Evolutionary conservation across 2,797 vertebrate species (phyloP).

Genomic region (Ctenopoma multispine): DNA sequence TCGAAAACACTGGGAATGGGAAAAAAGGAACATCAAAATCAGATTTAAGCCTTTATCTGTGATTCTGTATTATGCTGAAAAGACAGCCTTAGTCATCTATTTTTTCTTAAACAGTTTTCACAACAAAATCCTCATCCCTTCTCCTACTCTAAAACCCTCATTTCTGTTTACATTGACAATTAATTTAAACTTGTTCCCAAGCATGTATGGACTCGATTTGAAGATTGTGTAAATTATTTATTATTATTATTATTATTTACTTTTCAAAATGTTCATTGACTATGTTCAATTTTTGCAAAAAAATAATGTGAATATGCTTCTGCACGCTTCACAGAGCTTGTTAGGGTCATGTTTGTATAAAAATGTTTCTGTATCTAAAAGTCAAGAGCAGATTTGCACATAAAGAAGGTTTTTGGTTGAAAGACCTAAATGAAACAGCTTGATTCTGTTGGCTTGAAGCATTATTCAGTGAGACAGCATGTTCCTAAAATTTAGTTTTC

Average conservation of each 20-base stretch:
- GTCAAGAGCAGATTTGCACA: background rate
- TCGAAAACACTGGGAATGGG: slow-evolving; percentile 2
- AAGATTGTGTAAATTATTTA: too few relatives aligned
- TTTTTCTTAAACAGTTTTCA: background rate
- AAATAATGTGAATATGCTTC: background rate
- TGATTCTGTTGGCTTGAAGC: too few relatives aligned
- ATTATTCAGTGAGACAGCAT: too few relatives aligned
- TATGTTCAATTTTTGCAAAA: too few relatives aligned
- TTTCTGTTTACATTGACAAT: slow-evolving; percentile 11
- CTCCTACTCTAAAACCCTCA: slow-evolving; percentile 16
- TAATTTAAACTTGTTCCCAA: background rate
- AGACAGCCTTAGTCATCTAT: background rate
- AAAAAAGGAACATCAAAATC: slow-evolving; percentile 7
- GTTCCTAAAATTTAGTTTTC: too few relatives aligned
- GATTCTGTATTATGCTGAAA: background rate
- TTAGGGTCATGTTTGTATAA: background rate
- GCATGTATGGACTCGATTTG: background rate
- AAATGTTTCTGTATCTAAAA: background rate
- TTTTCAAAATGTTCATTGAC: too few relatives aligned
- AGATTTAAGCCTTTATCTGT: slow-evolving; percentile 3
- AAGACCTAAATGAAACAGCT: too few relatives aligned
- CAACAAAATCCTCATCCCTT: slow-evolving; percentile 1
- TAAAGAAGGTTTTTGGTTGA: too few relatives aligned
- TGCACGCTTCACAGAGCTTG: background rate
- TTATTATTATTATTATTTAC: too few relatives aligned